phyloP scores from a whole-genome alignment of 2,113 vertebrate genomes.

The Oncorhynchus mykiss region DNA sequence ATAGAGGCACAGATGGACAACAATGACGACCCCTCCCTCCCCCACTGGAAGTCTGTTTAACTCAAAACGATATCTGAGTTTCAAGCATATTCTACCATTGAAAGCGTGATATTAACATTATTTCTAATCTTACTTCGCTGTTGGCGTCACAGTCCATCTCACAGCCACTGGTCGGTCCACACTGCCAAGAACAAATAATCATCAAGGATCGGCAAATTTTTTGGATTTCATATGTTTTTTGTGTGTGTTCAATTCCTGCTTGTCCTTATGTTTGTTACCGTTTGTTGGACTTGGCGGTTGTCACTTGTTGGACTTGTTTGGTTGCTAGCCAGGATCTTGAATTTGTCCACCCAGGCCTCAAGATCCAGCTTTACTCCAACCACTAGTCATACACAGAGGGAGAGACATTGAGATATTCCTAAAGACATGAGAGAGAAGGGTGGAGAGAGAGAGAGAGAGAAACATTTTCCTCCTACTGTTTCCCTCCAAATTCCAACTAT shows the following conservation, averaged over 20 bases:
- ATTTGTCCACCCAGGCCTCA: constrained; percentile 96
- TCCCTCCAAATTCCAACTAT: background rate
- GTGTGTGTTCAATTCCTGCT: too few relatives aligned
- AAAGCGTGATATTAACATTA: too few relatives aligned
- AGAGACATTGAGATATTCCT: background rate
- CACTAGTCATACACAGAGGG: constrained; percentile 69
- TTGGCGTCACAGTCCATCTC: constrained; percentile 99
- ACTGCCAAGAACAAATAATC: constrained; percentile 71
- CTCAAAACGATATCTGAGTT: too few relatives aligned
- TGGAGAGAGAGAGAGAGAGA: too few relatives aligned
- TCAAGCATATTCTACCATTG: too few relatives aligned
- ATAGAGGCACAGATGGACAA: background rate
- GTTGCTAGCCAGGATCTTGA: constrained; percentile 97
- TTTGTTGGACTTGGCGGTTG: constrained; percentile 83
- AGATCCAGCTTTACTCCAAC: constrained; percentile 96
- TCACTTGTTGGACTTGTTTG: constrained; percentile 74
- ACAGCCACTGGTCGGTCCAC: constrained; percentile 87
- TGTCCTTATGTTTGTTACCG: constrained; percentile 68
- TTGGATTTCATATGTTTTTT: too few relatives aligned
- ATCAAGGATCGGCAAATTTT: background rate
- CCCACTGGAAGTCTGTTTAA: background rate
- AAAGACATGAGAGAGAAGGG: background rate
- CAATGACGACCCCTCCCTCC: background rate
- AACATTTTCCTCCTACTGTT: background rate
- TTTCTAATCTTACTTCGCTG: constrained; percentile 80